Evolutionary conservation across 2,113 vertebrate genomes (phyloP).

Genomic region (Rhinolophus ferrumequinum): DNA sequence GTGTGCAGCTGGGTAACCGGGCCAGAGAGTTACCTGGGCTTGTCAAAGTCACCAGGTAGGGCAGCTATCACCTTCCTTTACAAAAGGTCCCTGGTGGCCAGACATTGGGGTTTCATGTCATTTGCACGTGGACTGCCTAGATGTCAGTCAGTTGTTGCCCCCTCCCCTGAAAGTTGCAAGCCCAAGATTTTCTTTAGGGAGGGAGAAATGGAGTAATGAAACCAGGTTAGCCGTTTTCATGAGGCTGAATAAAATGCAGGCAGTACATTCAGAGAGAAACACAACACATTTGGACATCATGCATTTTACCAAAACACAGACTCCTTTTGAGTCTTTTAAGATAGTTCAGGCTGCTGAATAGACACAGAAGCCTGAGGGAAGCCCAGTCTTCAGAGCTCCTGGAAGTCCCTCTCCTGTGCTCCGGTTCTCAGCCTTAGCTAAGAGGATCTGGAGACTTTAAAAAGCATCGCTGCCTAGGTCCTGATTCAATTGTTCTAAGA

Average conservation of each 20-base stretch:
- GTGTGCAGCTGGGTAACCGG: not conserved
- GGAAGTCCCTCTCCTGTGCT: not conserved
- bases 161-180: slow-evolving; percentile 2
- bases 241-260: not conserved
- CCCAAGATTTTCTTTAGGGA: slow-evolving; percentile 3
- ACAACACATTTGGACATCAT: not conserved
- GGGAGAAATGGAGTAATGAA: not conserved
- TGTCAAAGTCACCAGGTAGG: not conserved
- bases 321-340: not conserved
- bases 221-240: slow-evolving; percentile 35
- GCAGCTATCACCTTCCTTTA: not conserved
- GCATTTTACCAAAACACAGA: not conserved
- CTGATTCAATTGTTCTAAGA: not conserved
- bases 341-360: not conserved
- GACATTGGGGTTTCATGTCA: not conserved
- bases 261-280: not conserved
- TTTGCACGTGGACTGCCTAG: slow-evolving; percentile 26
- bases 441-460: not conserved
- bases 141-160: slow-evolving; percentile 18
- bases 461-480: not conserved
- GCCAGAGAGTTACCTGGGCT: not conserved
- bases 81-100: not conserved
- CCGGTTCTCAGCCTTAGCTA: not conserved
- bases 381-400: not conserved
- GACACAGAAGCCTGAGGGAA: not conserved